Evolutionary conservation across 2,888 invertebrate genomes (phyloP).

Genomic region (Crossocerus cetratus): DNA sequence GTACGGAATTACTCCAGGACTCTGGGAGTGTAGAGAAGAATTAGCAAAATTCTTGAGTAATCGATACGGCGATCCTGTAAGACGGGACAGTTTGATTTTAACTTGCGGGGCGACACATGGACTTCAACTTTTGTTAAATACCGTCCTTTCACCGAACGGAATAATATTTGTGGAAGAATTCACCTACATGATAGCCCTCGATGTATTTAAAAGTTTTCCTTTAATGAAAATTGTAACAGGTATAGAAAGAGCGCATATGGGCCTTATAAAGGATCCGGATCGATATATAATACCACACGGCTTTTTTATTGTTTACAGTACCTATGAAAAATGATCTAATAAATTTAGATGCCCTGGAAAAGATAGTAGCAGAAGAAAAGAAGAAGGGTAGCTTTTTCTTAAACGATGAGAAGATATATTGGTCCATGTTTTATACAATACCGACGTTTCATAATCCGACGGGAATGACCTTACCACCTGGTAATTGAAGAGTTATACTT

Average conservation of each 20-base stretch:
- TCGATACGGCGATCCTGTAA: constrained; percentile 76
- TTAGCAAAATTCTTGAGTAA: constrained; percentile 77
- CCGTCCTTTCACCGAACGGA: constrained; percentile 78
- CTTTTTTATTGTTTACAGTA: constrained; percentile 68
- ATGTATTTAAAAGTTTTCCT: constrained; percentile 79
- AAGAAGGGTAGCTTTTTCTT: constrained; percentile 61
- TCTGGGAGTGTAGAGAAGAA: constrained; percentile 77
- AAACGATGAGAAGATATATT: constrained; percentile 76
- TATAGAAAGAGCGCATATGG: constrained; percentile 42
- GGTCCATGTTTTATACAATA: constrained; percentile 80
- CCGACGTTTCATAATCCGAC: constrained; percentile 82
- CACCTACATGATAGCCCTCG: constrained; percentile 82
- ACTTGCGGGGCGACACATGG: constrained; percentile 82
- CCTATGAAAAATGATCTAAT: constrained; percentile 79
- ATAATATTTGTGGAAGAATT: constrained; percentile 82
- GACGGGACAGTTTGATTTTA: constrained; percentile 78
- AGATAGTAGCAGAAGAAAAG: constrained; percentile 72
- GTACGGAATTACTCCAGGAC: constrained; percentile 79
- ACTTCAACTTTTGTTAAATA: constrained; percentile 79
- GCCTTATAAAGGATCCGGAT: background rate
- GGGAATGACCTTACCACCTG: constrained; percentile 77
- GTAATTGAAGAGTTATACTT: constrained; percentile 63
- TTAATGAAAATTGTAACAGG: constrained; percentile 78
- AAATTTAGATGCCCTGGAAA: constrained; percentile 77
- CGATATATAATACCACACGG: background rate